Base-by-base conservation (phyloP, 1,140 invertebrate genomes). In the Hydropsyche tenuis region DNA sequence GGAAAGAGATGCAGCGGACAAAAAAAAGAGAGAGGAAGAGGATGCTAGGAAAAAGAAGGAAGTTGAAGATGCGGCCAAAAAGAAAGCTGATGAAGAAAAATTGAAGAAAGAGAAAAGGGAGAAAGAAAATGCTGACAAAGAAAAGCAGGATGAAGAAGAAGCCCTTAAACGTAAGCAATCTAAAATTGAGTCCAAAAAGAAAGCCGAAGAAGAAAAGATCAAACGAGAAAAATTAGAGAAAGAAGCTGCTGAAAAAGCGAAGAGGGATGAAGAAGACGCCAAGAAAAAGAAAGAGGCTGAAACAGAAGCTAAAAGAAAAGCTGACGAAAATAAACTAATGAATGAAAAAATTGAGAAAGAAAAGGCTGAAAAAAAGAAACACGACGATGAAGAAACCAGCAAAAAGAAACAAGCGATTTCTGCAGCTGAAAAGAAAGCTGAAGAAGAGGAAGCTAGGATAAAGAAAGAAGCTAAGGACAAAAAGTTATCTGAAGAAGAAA, bases 141-240 rank as follows among this genome's bases (percentile, higher is more conserved):
- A 30, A 72, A n/a, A 23, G 77, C 68, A 84, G 73, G 80, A 78
- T 60, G 79, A 80, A 53, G 77, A 18, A 14, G 79, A 80, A 63
- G 81, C 72, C 73, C 77, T 43, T 80, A 80, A 42, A 62, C 75
- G 66, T 64, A 75, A 56, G 51, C 66, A 78, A 72, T 77, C 80
- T 83, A 46, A 79, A 80, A 63, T 42, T 12, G 42, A 62, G 42
- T 62, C 23, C 64, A 56, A 51, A 20, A 45, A 69, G 60, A 18
- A 60, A 23, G 51, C 80, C 76, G 60, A 68, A 72, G 72, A 79
- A 76, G 53, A 75, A 78, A 9, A 62, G 78, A 14, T 74, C 79
- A 43, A 69, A 75, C 70, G 76, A 74, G 60, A 22, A n/a, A n/a
- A n/a, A n/a, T n/a, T n/a, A n/a, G n/a, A n/a, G 27, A n/a, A 45